Conservation (phyloP, 1,140 invertebrate genomes). For the Asobara japonica region DNA sequence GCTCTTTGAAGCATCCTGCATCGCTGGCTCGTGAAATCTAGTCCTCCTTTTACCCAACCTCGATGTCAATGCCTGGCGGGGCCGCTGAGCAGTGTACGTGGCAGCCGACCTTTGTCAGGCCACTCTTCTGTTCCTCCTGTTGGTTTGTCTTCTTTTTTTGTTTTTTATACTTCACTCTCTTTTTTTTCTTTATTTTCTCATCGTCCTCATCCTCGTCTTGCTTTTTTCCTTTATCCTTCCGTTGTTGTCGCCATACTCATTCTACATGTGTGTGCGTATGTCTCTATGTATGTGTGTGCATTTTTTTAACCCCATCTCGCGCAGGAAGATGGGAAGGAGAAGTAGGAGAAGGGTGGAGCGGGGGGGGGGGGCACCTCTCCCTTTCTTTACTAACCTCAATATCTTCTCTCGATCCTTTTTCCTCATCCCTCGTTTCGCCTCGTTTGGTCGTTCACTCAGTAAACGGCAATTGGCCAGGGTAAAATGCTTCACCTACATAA, state of each 20-base stretch:
- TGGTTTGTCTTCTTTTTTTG: constrained; percentile 26
- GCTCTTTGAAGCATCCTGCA: constrained; percentile 62
- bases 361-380: background rate
- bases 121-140: constrained; percentile 42
- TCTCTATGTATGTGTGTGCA: too few relatives aligned
- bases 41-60: constrained; percentile 59
- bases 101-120: constrained; percentile 60
- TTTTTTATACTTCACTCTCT: constrained; percentile 35
- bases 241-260: constrained; percentile 34
- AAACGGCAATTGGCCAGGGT: constrained; percentile 44
- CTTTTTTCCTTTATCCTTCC: constrained; percentile 32
- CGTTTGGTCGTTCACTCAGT: constrained; percentile 32
- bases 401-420: constrained; percentile 4
- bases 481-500: constrained; percentile 55
- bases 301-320: background rate
- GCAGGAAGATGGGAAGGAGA: background rate
- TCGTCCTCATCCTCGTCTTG: constrained; percentile 33
- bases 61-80: constrained; percentile 61
- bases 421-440: constrained; percentile 10
- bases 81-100: constrained; percentile 36
- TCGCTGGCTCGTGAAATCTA: constrained; percentile 67
- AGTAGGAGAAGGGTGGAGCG: background rate
- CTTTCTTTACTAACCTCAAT: constrained; percentile 9
- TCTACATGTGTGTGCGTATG: constrained; percentile 15
- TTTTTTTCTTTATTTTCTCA: constrained; percentile 29